Evolutionary conservation across 2,888 invertebrate species (phyloP).

Genomic region (Lepidocyrtoides sp.): DNA sequence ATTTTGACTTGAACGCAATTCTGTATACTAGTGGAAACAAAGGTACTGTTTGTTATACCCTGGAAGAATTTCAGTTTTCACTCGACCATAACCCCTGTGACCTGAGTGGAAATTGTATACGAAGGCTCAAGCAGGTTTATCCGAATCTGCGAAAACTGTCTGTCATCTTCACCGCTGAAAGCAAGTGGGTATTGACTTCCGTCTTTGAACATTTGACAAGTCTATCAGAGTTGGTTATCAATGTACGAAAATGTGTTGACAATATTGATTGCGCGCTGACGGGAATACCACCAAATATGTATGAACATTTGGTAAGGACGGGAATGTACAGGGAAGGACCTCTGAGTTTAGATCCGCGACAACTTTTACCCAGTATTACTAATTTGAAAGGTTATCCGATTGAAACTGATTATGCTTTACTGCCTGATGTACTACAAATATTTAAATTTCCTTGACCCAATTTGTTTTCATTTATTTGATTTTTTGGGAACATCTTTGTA

Average conservation of each 20-base stretch:
- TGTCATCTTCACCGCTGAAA: constrained; percentile 66
- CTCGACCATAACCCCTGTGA: constrained; percentile 67
- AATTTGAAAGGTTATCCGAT: constrained; percentile 46
- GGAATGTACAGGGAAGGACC: constrained; percentile 51
- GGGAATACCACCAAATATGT: constrained; percentile 64
- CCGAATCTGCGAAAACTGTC: constrained; percentile 73
- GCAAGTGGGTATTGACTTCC: constrained; percentile 54
- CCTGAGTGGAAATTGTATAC: constrained; percentile 62
- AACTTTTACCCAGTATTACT: constrained; percentile 60
- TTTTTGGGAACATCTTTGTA: no score
- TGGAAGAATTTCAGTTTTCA: constrained; percentile 71
- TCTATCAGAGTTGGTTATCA: constrained; percentile 61
- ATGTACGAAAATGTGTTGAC: constrained; percentile 66
- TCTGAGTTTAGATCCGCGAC: constrained; percentile 49
- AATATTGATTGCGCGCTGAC: constrained; percentile 70
- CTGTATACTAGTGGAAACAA: constrained; percentile 39
- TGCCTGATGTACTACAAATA: no score
- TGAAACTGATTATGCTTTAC: no score
- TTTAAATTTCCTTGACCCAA: no score
- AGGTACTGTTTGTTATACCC: constrained; percentile 46
- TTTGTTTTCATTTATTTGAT: neutral
- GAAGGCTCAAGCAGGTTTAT: constrained; percentile 63
- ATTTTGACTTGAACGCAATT: constrained; percentile 68
- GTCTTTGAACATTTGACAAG: constrained; percentile 68
- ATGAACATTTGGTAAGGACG: constrained; percentile 49